These are phyloP conservation scores for Cydia splendana DNA, from an alignment of 1,140 invertebrate species.

Conservation along the genomic window DNA sequence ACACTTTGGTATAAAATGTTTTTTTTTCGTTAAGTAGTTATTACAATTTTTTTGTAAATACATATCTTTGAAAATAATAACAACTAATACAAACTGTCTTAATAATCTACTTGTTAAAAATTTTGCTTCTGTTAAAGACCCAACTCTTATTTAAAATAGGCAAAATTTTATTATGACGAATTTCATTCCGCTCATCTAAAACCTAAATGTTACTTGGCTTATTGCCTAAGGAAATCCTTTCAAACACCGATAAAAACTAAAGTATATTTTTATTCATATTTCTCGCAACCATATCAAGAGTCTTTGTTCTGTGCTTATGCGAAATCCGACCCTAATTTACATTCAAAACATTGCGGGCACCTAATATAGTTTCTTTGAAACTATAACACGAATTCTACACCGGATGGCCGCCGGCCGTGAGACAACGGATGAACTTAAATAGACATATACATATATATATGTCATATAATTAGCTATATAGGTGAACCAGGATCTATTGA, in stretches of 20 bases:
- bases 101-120: no score
- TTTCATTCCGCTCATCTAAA: no score
- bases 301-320: slow-evolving; percentile 1
- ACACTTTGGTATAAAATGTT: no score
- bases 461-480: not conserved
- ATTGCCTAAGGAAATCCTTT: not conserved
- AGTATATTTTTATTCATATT: slow-evolving; percentile 25
- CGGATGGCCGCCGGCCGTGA: slow-evolving; percentile 44
- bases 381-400: slow-evolving; percentile 55
- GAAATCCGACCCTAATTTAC: not conserved
- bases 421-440: slow-evolving; percentile 34
- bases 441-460: slow-evolving; percentile 37
- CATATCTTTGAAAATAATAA: no score
- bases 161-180: no score
- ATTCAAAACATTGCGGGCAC: not conserved
- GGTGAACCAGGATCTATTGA: no score
- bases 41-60: no score
- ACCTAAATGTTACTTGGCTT: no score
- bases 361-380: slow-evolving; percentile 44
- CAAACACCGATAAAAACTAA: not conserved
- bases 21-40: no score
- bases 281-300: not conserved
- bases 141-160: no score
- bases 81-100: no score
- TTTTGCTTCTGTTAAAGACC: no score